Evolutionary conservation across 2,888 invertebrate genomes (phyloP), one percentile per base, ranked within the genome.

Genomic region (Dinocampus coccinellae): DNA sequence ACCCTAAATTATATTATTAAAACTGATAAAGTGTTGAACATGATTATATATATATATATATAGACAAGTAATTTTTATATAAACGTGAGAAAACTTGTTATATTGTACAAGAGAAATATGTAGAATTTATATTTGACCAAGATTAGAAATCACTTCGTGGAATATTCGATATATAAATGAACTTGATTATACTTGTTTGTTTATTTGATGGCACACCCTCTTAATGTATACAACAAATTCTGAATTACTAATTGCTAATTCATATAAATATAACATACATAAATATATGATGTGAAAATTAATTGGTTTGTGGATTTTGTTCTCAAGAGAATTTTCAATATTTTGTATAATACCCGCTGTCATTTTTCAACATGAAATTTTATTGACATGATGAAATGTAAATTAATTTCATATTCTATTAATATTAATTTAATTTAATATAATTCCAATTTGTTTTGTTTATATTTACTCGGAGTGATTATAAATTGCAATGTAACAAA

Each of bases 401-500:
- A n/a, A n/a, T n/a, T n/a, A n/a, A n/a, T n/a, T n/a, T n/a, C n/a
- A n/a, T n/a, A n/a, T n/a, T n/a, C n/a, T n/a, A n/a, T n/a, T n/a
- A n/a, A n/a, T n/a, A n/a, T n/a, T n/a, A n/a, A n/a, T n/a, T n/a
- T n/a, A n/a, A n/a, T n/a, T n/a, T n/a, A n/a, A n/a, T n/a, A n/a
- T n/a, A n/a, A n/a, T n/a, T n/a, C n/a, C n/a, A n/a, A n/a, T n/a
- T n/a, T n/a, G n/a, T n/a, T n/a, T n/a, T n/a, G n/a, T n/a, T n/a
- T n/a, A n/a, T n/a, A n/a, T n/a, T n/a, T n/a, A n/a, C n/a, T n/a
- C n/a, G n/a, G n/a, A n/a, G n/a, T n/a, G n/a, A n/a, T n/a, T n/a
- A n/a, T n/a, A n/a, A n/a, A n/a, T n/a, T 57, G 57, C 33, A 47
- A 47, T 63, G 29, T 60, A 75, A 75, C 71, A 75, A 75, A 73